Evolutionary conservation across 2,888 invertebrate genomes (phyloP), one percentile per base, ranked within the genome.

Genomic region (Habrosyne pyritoides): DNA sequence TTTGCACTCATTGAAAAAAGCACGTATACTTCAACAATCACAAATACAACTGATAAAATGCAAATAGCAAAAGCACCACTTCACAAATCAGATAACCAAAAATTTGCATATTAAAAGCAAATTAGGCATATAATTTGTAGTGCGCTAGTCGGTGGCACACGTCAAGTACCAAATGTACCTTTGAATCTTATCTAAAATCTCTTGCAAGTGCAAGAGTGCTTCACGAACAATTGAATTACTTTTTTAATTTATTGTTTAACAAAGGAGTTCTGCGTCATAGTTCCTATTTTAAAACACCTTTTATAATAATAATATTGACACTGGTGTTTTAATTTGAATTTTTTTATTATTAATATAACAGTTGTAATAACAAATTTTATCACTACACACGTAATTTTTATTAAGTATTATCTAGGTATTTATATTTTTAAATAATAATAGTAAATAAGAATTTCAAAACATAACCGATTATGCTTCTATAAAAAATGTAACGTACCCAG

Each of bases 91-190:
- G 66, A 66, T 67, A 59, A 83, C 83, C 84, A 71, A 66, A 77
- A 76, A 79, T 79, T 74, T 77, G 66, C 69, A 77, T 79, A 85
- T 84, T 79, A 74, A 74, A 77, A 72, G 66, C 69, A 86, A 89
- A 91, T 88, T 89, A 85, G 84, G 82, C 84, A 84, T 76, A 75
- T 83, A 83, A 89, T 86, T 86, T 75, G 69, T 33, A 83, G 79
- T 80, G 74, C 77, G 18, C 42, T 42, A 82, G 73, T 73, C 66
- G 68, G 66, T 67, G 69, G 75, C 81, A 77, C 76, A 84, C 70
- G 85, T 84, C 85, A 86, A 89, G 88, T 79, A 81, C 76, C 50
- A 74, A 83, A 82, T 84, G 64, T 83, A 79, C 73, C 72, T 76
- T 75, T 74, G 67, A 81, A 87, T 87, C 75, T 84, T 79, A 89